phyloP scores from a whole-genome alignment of 2,888 invertebrate genomes.

The Melieria crassipennis region DNA sequence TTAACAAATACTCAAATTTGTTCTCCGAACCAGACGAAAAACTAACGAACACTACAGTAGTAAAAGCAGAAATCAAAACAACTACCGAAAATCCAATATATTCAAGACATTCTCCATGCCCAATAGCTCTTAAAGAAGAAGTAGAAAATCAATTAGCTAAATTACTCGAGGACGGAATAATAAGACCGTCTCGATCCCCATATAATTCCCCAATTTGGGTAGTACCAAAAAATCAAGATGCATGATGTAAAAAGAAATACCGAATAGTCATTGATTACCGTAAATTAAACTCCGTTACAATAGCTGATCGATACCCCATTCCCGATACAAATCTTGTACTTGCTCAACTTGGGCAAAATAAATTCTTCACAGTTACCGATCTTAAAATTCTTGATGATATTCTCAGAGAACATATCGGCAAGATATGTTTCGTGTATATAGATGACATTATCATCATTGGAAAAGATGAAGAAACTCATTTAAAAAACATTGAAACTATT shows the following conservation, averaged over 20 bases:
- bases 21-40: background rate
- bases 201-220: slow-evolving; percentile 26
- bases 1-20: slow-evolving; percentile 7
- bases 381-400: slow-evolving; percentile 23
- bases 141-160: slow-evolving; percentile 23
- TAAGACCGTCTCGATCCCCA: slow-evolving; percentile 11
- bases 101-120: slow-evolving; percentile 17
- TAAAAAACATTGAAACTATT: slow-evolving; percentile 13
- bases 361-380: slow-evolving; percentile 29
- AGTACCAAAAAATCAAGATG: slow-evolving; percentile 29
- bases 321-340: slow-evolving; percentile 34
- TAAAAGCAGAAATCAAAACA: slow-evolving; percentile 25
- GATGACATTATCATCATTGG: slow-evolving; percentile 32
- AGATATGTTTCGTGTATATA: slow-evolving; percentile 28
- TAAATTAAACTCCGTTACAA: slow-evolving; percentile 29
- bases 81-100: slow-evolving; percentile 21
- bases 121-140: slow-evolving; percentile 15
- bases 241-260: slow-evolving; percentile 13
- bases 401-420: slow-evolving; percentile 7
- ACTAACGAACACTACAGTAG: background rate
- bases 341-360: slow-evolving; percentile 28
- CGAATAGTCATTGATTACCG: slow-evolving; percentile 23
- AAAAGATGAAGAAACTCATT: slow-evolving; percentile 23
- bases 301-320: slow-evolving; percentile 33
- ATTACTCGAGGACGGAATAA: slow-evolving; percentile 19